Evolutionary conservation across 2,888 invertebrate species (phyloP).

Genomic region (Rhorus exstirpatorius): DNA sequence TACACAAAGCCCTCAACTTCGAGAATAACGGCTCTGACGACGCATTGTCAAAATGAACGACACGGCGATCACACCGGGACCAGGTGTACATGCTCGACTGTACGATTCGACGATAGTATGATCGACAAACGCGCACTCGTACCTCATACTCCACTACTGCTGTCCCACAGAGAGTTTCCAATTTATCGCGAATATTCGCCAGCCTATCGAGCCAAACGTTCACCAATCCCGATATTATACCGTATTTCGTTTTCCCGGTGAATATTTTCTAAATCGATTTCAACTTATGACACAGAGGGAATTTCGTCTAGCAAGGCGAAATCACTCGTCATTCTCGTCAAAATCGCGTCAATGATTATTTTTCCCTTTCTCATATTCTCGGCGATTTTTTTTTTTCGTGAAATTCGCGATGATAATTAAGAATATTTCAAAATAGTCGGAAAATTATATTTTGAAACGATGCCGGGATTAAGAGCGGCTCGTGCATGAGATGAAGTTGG

Average conservation of each 20-base stretch:
- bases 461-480: too few species aligned
- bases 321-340: neutral
- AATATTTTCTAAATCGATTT: slow-evolving; percentile 5
- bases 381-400: neutral
- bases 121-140: slow-evolving; percentile 14
- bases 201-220: slow-evolving; percentile 5
- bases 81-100: slow-evolving; percentile 20
- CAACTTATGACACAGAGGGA: neutral
- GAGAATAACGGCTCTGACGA: slow-evolving; percentile 40
- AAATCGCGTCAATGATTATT: neutral
- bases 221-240: neutral
- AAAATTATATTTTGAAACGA: neutral
- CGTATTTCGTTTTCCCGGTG: slow-evolving; percentile 4
- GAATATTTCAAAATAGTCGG: neutral
- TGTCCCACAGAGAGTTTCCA: slow-evolving; percentile 12
- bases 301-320: neutral
- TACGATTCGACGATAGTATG: slow-evolving; percentile 16
- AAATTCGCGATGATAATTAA: neutral
- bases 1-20: slow-evolving; percentile 27
- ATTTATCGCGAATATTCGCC: slow-evolving; percentile 3
- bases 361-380: neutral
- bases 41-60: slow-evolving; percentile 43
- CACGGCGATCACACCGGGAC: slow-evolving; percentile 7
- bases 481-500: too few species aligned
- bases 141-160: too few species aligned